Evolutionary conservation across 2,888 invertebrate species (phyloP).

Genomic region (Elgonia sp.): DNA sequence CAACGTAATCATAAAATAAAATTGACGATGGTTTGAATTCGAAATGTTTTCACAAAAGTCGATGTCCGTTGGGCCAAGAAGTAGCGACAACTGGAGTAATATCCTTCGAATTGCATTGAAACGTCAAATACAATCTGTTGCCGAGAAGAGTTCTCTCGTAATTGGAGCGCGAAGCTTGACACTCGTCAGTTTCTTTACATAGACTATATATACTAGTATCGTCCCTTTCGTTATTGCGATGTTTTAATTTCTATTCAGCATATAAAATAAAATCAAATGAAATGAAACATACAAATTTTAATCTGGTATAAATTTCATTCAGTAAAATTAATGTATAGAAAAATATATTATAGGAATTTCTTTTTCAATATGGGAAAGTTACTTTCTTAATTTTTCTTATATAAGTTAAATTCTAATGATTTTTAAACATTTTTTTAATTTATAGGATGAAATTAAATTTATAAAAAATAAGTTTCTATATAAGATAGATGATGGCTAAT

Average conservation of each 20-base stretch:
- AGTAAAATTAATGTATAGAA: too few species aligned
- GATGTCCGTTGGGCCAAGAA: slow-evolving; percentile 51
- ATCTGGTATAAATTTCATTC: too few species aligned
- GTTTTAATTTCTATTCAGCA: background rate
- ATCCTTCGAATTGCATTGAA: slow-evolving; percentile 64
- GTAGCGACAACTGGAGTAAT: slow-evolving; percentile 35
- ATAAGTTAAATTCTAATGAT: too few species aligned
- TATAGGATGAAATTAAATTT: too few species aligned
- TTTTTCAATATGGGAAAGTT: too few species aligned
- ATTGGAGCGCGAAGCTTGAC: slow-evolving; percentile 83
- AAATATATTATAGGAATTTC: too few species aligned
- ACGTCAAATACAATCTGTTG: slow-evolving; percentile 60
- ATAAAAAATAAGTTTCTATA: too few species aligned
- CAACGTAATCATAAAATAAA: slow-evolving; percentile 52
- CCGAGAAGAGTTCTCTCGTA: slow-evolving; percentile 75
- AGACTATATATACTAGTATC: slow-evolving; percentile 12
- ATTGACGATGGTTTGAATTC: slow-evolving; percentile 23
- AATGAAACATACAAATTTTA: too few species aligned
- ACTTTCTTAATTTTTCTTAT: too few species aligned
- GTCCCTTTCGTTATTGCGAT: slow-evolving; percentile 17
- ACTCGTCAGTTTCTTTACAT: slow-evolving; percentile 73
- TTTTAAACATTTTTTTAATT: too few species aligned
- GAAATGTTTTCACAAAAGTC: slow-evolving; percentile 59
- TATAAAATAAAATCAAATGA: background rate
- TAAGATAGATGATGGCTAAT: too few species aligned